Evolutionary conservation across 2,113 vertebrate genomes (phyloP).

Genomic region (Notothenia rossii): DNA sequence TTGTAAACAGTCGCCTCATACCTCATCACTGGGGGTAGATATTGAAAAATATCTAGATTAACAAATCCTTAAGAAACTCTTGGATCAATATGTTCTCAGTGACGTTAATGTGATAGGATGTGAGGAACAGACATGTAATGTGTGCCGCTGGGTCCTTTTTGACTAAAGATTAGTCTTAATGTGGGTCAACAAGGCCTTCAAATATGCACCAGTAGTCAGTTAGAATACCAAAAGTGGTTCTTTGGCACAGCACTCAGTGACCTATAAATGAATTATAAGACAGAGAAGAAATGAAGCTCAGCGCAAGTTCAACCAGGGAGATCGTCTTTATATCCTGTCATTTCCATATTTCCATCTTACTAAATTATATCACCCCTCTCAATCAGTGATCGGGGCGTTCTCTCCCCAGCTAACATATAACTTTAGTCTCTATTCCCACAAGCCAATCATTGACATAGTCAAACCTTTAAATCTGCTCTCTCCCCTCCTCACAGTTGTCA

Average conservation of each 20-base stretch:
- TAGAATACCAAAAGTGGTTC: conserved; percentile 29
- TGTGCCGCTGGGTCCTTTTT: background rate
- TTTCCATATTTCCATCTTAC: no score
- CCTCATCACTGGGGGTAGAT: background rate
- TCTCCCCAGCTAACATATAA: no score
- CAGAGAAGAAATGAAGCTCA: background rate
- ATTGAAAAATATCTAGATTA: conserved; percentile 6
- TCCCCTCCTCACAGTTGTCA: no score
- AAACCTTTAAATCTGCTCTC: no score
- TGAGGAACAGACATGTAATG: background rate
- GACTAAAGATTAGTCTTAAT: conserved; percentile 10
- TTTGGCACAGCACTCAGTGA: background rate
- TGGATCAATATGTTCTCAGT: background rate
- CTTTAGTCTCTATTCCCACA: no score
- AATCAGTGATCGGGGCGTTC: no score
- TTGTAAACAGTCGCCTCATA: no score
- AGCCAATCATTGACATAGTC: no score
- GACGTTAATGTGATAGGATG: conserved; percentile 13
- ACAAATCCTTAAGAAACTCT: conserved; percentile 7
- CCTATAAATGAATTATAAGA: background rate
- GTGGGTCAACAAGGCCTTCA: conserved; percentile 19
- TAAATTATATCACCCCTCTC: no score
- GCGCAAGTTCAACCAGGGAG: no score
- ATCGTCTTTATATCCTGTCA: no score
- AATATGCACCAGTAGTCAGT: conserved; percentile 13